Evolutionary conservation across 35 echinoderm and acorn worm genomes (phyloP).

Genomic region (Lytechinus variegatus): DNA sequence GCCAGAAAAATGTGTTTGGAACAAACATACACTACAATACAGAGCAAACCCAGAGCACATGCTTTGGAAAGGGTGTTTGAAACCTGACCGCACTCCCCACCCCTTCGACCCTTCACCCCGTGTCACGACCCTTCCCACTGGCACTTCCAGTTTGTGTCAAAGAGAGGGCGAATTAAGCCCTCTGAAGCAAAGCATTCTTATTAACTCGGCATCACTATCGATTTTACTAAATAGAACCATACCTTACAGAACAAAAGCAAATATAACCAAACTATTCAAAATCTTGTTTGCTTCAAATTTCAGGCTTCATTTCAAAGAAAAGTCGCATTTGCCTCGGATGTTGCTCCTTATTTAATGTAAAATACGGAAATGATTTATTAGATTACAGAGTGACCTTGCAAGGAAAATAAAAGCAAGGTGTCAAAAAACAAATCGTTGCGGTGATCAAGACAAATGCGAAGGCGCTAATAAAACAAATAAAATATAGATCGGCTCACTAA

Average conservation of each 20-base stretch:
- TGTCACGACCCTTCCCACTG: constrained; percentile 25
- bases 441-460: neutral
- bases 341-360: neutral
- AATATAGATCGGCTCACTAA: neutral
- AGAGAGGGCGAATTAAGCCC: constrained; percentile 25
- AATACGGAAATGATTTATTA: constrained; percentile 2
- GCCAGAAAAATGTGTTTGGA: neutral
- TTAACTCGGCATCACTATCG: neutral
- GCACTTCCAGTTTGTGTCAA: constrained; percentile 43
- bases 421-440: neutral
- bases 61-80: neutral
- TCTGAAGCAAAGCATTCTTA: constrained; percentile 28
- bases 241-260: neutral
- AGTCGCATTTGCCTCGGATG: neutral
- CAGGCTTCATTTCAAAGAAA: neutral
- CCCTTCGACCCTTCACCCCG: constrained; percentile 12
- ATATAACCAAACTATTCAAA: neutral
- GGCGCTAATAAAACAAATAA: neutral
- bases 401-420: constrained; percentile 3
- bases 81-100: constrained; percentile 29
- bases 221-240: constrained; percentile 27
- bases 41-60: neutral
- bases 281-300: neutral
- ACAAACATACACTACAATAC: neutral
- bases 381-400: neutral